Evolutionary conservation across 2,888 invertebrate species (phyloP).

Genomic region (Leucophenga maculata): DNA sequence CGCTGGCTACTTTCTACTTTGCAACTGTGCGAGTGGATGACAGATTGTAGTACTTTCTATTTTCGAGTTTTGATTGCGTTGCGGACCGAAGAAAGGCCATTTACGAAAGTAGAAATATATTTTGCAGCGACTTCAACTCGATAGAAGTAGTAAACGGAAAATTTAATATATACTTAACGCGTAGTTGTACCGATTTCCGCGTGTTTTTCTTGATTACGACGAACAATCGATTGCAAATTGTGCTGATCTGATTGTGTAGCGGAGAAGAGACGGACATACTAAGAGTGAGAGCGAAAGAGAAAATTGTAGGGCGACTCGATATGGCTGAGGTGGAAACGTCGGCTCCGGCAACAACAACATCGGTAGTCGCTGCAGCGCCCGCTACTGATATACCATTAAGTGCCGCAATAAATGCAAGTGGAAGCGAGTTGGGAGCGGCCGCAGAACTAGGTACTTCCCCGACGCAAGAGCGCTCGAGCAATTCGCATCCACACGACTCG

Average conservation of each 20-base stretch:
- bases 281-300: slow-evolving; percentile 23
- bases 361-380: slow-evolving; percentile 43
- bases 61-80: slow-evolving; percentile 64
- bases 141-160: background rate
- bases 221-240: background rate
- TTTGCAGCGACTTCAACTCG: background rate
- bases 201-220: background rate
- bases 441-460: slow-evolving; percentile 68
- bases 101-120: background rate
- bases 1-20: background rate
- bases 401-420: slow-evolving; percentile 48
- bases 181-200: background rate
- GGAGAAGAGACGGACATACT: background rate
- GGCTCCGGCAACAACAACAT: slow-evolving; percentile 45
- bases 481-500: slow-evolving; percentile 72
- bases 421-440: slow-evolving; percentile 43
- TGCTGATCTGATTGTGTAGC: slow-evolving; percentile 29
- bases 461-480: slow-evolving; percentile 67
- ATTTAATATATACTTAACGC: background rate
- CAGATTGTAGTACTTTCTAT: slow-evolving; percentile 64
- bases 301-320: slow-evolving; percentile 48
- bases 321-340: slow-evolving; percentile 72
- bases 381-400: slow-evolving; percentile 57
- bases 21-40: slow-evolving; percentile 11
- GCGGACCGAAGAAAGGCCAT: slow-evolving; percentile 52